These are phyloP conservation scores for Tonatia bakeri DNA, from an alignment of 2,113 vertebrate species.

Conservation along the genomic window DNA sequence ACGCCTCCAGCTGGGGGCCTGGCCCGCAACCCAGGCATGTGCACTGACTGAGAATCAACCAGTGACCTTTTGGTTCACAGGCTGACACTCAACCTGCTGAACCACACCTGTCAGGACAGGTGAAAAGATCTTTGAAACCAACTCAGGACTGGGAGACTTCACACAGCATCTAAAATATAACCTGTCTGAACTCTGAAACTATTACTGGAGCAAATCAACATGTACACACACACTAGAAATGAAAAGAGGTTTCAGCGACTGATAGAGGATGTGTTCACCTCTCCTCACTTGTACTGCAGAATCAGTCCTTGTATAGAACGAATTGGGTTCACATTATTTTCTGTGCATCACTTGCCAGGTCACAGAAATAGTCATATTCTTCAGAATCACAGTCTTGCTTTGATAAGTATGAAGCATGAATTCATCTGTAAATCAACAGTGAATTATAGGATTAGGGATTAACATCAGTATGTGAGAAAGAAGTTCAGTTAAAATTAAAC, in stretches of 20 bases:
- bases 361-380: not conserved
- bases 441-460: slow-evolving; percentile 9
- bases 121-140: slow-evolving; percentile 33
- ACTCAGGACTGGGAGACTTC: not conserved
- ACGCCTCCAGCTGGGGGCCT: too few relatives aligned
- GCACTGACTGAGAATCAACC: too few relatives aligned
- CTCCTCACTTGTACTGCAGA: not conserved
- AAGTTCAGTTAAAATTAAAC: not conserved
- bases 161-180: slow-evolving; percentile 34
- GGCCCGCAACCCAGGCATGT: too few relatives aligned
- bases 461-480: slow-evolving; percentile 6
- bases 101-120: not conserved
- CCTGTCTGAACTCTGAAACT: slow-evolving; percentile 6
- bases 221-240: not conserved
- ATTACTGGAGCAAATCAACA: not conserved
- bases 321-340: not conserved
- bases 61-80: too few relatives aligned
- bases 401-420: not conserved
- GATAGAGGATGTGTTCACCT: not conserved
- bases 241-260: not conserved
- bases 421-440: not conserved
- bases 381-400: not conserved
- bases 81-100: too few relatives aligned
- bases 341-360: not conserved
- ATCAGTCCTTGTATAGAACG: slow-evolving; percentile 21